These are phyloP conservation scores for Poecilobothrus nobilitatus DNA, from an alignment of 2,888 invertebrate genomes.

Conservation along the genomic window DNA sequence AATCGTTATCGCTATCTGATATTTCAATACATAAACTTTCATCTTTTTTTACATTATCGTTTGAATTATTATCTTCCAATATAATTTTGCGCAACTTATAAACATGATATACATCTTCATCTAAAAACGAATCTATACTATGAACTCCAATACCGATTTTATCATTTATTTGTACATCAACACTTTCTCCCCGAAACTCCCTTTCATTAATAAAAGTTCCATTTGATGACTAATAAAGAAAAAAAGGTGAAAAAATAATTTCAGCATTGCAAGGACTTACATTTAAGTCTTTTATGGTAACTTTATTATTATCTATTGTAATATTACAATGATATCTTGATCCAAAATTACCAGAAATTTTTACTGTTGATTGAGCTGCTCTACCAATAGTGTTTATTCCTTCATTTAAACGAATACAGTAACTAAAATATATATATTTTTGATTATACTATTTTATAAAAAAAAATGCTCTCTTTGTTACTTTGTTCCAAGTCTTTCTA, in stretches of 20 bases:
- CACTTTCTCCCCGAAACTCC: background rate
- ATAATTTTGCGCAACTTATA: background rate
- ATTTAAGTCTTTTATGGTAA: background rate
- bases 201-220: slow-evolving; percentile 2
- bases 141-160: slow-evolving; percentile 5
- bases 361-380: background rate
- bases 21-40: background rate
- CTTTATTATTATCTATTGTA: background rate
- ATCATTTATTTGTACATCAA: background rate
- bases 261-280: background rate
- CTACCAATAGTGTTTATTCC: background rate
- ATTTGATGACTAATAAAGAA: background rate
- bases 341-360: background rate
- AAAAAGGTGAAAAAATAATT: background rate
- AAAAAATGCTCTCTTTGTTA: background rate
- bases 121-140: background rate
- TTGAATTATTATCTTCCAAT: background rate
- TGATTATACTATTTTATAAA: too few relatives aligned
- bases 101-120: background rate
- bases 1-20: background rate
- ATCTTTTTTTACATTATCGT: background rate
- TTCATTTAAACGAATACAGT: background rate
- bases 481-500: background rate
- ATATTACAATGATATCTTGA: background rate
- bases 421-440: background rate